Base-by-base conservation (phyloP, 2,888 invertebrate genomes). In the Graphium colonna region DNA sequence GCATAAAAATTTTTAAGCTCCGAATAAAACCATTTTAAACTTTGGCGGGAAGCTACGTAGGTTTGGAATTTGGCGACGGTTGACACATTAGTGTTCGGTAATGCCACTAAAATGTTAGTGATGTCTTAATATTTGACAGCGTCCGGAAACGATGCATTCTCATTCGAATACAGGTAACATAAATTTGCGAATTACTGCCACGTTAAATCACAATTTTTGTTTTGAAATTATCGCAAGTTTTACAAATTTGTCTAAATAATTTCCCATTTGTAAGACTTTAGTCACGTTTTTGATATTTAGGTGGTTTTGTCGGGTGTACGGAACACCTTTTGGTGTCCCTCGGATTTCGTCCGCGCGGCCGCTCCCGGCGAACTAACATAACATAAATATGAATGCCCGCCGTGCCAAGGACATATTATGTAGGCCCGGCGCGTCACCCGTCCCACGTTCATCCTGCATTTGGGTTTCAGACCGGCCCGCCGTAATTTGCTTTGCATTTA, bases 311-410 rank as follows among this genome's bases (percentile, higher is more conserved):
- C 26, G 26, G 7, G 4, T 15, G 40, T 50, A 15, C 50, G 45
- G 54, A 50, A 54, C 54, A 13, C 38, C 39, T 12, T 39, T 43
- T 28, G 12, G 33, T 9, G 12, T 26, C 41, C 40, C 3, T 18
- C 38, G 42, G 28, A 42, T 55, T 51, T 50, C 36, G 33, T 39
- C 41, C 44, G 42, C 49, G 51, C 47, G 42, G n/a, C 52, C 61
- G 58, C 50, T 53, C 61, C 48, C 43, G 60, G 51, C 61, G 68
- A 60, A 61, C 63, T 69, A 67, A 65, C 62, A 68, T 66, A 62
- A 46, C 66, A 77, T 79, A 70, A 68, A 77, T 79, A 79, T 77
- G 71, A 73, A 79, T 71, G 67, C 59, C 52, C 60, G 52, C 57
- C 51, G 52, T 61, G 64, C 63, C 78, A 79, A 81, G 78, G 79